Base-by-base conservation (phyloP, 2,113 vertebrate genomes). In the Ophiodon elongatus region DNA sequence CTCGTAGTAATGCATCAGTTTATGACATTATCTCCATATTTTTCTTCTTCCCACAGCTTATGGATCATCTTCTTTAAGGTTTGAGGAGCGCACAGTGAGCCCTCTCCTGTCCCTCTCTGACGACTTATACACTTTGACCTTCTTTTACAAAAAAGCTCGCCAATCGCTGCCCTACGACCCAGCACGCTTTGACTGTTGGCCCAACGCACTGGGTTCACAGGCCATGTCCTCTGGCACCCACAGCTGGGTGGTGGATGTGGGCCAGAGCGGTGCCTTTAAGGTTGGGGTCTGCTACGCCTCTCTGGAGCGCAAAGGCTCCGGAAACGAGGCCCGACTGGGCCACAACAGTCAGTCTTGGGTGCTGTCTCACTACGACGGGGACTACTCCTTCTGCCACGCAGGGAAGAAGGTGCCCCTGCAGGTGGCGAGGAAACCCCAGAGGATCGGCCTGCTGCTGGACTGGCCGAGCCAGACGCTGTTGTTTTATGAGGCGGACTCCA, bases 331-430 rank as follows among this genome's bases (percentile, higher is more conserved):
- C 2, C 96, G 97, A 1, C 93, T 99, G 79, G 98, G 98, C 50
- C 93, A 97, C 94, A 99, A 97, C 2, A 1, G 85, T 0, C 93
- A 88, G 76, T 99, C 98, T 29, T 99, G 98, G 98, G 97, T 98
- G 79, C 95, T 99, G 87, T 98, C 97, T 0, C 96, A 95, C 91
- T 98, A 97, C 0, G 97, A 97, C 35, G 95, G 91, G 37, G 95
- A 98, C 37, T 98, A 97, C 93, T 90, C 95, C 8, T 98, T 98
- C 94, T 96, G 96, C 64, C 97, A 99, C 0, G 92, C 92, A 0
- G 94, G 95, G 27, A 94, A 90, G 27, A 94, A 95, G 0, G 86
- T 88, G 76, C 77, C 84, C 0, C 89, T 98, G 84, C 92, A 89
- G 47, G 85, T 99, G 69, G 85, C 95, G 70, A 95, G 67, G 52